Conservation (phyloP, 1,140 invertebrate genomes). For the Cydia fagiglandana region DNA sequence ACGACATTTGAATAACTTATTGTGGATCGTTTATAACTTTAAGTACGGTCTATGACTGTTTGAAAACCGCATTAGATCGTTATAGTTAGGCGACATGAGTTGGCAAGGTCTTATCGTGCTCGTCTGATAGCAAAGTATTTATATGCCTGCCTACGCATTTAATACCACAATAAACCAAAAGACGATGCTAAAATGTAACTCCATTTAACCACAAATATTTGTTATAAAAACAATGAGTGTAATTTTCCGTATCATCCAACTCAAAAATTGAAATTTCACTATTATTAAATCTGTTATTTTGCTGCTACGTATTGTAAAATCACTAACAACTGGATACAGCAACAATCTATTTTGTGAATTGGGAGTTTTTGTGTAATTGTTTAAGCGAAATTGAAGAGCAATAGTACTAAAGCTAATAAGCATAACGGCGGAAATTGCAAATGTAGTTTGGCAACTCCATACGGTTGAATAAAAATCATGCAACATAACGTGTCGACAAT, state of each 20-base stretch:
- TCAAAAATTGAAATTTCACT: too few species aligned
- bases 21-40: neutral
- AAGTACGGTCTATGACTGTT: conserved; percentile 7
- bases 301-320: neutral
- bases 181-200: too few species aligned
- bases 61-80: conserved; percentile 15
- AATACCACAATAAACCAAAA: too few species aligned
- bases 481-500: neutral
- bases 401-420: neutral
- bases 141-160: too few species aligned
- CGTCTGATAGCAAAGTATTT: neutral
- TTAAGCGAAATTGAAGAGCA: neutral
- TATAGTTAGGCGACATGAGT: neutral
- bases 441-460: neutral
- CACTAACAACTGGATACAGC: neutral
- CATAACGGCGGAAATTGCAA: neutral
- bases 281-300: too few species aligned
- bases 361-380: neutral
- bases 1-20: neutral
- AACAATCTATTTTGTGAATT: too few species aligned
- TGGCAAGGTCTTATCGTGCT: neutral
- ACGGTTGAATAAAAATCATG: neutral
- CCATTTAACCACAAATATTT: too few species aligned
- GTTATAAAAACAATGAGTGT: too few species aligned
- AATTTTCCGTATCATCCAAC: too few species aligned